Evolutionary conservation across 2,113 vertebrate species (phyloP).

Genomic region (Apaloderma vittatum): DNA sequence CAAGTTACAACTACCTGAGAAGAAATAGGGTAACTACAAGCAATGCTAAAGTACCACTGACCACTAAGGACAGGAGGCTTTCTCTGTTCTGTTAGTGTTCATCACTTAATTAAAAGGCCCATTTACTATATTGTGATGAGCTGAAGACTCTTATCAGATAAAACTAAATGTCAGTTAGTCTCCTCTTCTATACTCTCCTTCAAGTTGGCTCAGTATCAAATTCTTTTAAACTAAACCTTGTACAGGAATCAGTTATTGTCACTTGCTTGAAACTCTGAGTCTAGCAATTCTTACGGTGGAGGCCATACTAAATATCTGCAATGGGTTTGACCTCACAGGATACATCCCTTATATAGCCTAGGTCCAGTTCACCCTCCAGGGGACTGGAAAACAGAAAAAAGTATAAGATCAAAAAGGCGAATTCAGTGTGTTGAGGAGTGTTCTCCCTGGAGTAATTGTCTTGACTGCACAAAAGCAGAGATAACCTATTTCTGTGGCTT

Average conservation of each 20-base stretch:
- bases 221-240: not conserved
- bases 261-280: not conserved
- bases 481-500: slow-evolving; percentile 29
- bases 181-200: not conserved
- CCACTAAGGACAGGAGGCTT: not conserved
- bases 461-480: slow-evolving; percentile 37
- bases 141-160: not conserved
- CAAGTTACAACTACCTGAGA: not conserved
- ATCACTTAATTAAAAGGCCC: not conserved
- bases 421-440: not conserved
- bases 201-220: not conserved
- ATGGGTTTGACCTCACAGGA: slow-evolving; percentile 19
- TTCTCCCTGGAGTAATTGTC: slow-evolving; percentile 29
- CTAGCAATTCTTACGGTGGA: not conserved
- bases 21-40: not conserved
- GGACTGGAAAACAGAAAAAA: not conserved
- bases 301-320: not conserved
- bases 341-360: not conserved
- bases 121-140: not conserved
- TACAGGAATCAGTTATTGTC: not conserved
- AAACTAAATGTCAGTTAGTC: not conserved
- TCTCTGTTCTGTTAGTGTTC: not conserved
- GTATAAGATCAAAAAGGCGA: not conserved
- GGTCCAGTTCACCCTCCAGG: not conserved
- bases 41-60: not conserved